A percentile compares a stretch with the other conserved stretches of the same genome.
phyloP scores from a whole-genome alignment of 2,888 invertebrate genomes.

The Biston stratarius region DNA sequence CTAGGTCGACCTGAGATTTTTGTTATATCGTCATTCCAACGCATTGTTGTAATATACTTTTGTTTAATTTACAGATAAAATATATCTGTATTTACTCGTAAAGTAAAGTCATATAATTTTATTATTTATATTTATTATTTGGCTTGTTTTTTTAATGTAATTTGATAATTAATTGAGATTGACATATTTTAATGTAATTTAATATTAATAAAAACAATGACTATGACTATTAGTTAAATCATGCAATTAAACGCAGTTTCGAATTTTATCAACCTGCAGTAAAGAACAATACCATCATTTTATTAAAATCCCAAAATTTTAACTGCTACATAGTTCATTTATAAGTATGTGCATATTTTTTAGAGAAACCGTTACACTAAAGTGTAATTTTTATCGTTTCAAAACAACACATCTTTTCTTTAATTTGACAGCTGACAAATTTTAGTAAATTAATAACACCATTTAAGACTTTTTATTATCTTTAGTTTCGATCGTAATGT shows the following conservation, averaged over 20 bases:
- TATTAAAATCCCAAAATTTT: neutral
- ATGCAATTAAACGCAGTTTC: neutral
- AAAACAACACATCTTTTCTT: slow-evolving; percentile 21
- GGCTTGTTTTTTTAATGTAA: too few relatives aligned
- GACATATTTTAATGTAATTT: too few relatives aligned
- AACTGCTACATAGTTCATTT: too few relatives aligned
- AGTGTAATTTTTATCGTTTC: slow-evolving; percentile 25
- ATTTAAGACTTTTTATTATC: neutral
- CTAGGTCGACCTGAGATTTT: too few relatives aligned
- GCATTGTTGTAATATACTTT: too few relatives aligned
- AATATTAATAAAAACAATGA: neutral
- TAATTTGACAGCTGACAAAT: slow-evolving; percentile 8
- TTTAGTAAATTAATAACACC: slow-evolving; percentile 2
- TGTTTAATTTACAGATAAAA: too few relatives aligned
- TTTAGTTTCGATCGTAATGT: neutral
- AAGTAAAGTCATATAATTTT: too few relatives aligned
- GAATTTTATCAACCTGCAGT: slow-evolving; percentile 1
- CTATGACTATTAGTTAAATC: too few relatives aligned
- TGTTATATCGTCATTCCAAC: too few relatives aligned
- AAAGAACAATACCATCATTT: neutral
- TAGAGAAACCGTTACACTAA: slow-evolving; percentile 3
- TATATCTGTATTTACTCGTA: too few relatives aligned
- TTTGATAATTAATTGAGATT: too few relatives aligned
- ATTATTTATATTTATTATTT: too few relatives aligned
- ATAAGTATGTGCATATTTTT: neutral